Evolutionary conservation across 2,888 invertebrate species (phyloP), one percentile per base, ranked within the genome.

Genomic region (Drosophila demipolita): DNA sequence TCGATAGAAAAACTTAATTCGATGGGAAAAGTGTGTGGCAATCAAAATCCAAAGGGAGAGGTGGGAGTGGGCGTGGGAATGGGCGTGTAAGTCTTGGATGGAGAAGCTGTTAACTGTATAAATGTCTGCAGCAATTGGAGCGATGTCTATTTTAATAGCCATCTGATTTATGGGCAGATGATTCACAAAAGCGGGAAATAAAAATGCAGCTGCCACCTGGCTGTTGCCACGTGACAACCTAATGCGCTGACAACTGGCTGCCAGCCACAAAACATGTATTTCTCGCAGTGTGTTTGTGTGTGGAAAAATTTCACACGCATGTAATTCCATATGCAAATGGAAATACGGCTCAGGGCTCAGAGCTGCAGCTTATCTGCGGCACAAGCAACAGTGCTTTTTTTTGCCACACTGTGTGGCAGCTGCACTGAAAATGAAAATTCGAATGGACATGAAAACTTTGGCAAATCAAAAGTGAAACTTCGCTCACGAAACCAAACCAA

Each of bases 281-380:
- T 29, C 29, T 29, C 29, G 29, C 35, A 36, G 36, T 53, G 36
- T 20, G 36, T 36, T 17, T 40, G 38, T 38, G n/a, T 26, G 26
- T 6, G 68, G 50, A 57, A 40, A 69, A 50, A 71, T 73, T 73
- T 77, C 72, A 68, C 80, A 68, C 75, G 71, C 78, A 74, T 69
- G 62, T 78, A 78, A 83, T 86, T 75, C 67, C 80, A 78, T 74
- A 84, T 83, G 83, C 75, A 85, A 84, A 84, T 81, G 81, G 64
- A 67, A 71, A 66, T 63, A 50, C 70, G 66, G 40, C 26, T 26
- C 55, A 17, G 50, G 49, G 49, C 36, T 26, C 29, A 29, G 63
- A 54, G 68, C 66, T 77, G 75, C 66, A 66, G 83, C 83, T 83
- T 82, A 82, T 84, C 84, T 68, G 48, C 57, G 65, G 50, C 53